Conservation (phyloP, 2,797 vertebrate genomes). For the Mastacembelus armatus region DNA sequence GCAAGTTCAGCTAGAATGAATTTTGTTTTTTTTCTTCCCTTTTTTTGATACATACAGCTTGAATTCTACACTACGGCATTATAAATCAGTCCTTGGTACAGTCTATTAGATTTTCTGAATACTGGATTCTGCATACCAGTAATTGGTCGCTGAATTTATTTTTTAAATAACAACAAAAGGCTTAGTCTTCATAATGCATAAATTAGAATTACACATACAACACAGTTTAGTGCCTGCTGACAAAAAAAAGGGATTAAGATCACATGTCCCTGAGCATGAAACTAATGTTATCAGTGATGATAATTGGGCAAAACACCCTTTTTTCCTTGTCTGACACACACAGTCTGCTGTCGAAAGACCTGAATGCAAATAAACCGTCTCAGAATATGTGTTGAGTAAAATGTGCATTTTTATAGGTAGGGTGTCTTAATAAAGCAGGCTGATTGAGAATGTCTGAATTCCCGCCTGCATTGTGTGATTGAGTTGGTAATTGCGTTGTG, state of each 20-base stretch:
- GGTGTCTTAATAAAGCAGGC: slow-evolving; percentile 70
- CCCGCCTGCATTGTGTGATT: slow-evolving; percentile 61
- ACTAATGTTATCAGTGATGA: slow-evolving; percentile 26
- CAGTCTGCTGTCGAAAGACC: slow-evolving; percentile 26
- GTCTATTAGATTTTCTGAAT: slow-evolving; percentile 18
- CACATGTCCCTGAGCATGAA: slow-evolving; percentile 17
- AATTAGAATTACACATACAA: slow-evolving; percentile 23
- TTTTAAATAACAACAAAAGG: slow-evolving; percentile 30
- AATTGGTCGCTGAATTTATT: slow-evolving; percentile 13
- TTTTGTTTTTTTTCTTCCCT: slow-evolving; percentile 22
- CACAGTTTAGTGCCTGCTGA: slow-evolving; percentile 20
- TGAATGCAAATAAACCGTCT: slow-evolving; percentile 36
- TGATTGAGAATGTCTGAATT: slow-evolving; percentile 72
- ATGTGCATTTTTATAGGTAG: slow-evolving; percentile 49
- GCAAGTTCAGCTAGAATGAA: slow-evolving; percentile 20
- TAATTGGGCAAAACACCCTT: slow-evolving; percentile 1
- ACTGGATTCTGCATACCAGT: slow-evolving; percentile 6
- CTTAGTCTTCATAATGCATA: slow-evolving; percentile 11
- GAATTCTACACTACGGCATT: slow-evolving; percentile 9
- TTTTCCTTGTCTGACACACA: slow-evolving; percentile 1
- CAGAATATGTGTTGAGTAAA: slow-evolving; percentile 51
- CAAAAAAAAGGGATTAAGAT: slow-evolving; percentile 24
- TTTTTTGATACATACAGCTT: slow-evolving; percentile 14
- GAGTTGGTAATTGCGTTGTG: slow-evolving; percentile 75
- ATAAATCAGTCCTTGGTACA: slow-evolving; percentile 1